Percentiles rank a stretch among this genome's conserved stretches.
Evolutionary conservation across 2,888 invertebrate species (phyloP).

Genomic region (Thecocarcelia acutangulata): DNA sequence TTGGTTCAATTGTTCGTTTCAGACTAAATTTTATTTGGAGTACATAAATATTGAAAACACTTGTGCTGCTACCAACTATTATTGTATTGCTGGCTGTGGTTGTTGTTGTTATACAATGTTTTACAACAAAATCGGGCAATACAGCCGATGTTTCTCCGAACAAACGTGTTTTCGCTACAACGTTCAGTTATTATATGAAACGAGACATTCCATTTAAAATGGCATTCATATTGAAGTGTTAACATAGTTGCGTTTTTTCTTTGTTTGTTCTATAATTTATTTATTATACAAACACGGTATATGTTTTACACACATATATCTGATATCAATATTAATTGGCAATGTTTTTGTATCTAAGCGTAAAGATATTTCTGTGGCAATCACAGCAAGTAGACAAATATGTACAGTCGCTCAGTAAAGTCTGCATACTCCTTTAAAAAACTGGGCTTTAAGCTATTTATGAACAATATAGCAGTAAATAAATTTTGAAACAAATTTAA

Average conservation of each 20-base stretch:
- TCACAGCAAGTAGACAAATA: no score
- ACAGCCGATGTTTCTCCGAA: slow-evolving; percentile 47
- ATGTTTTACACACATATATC: no score
- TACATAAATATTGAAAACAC: slow-evolving; percentile 57
- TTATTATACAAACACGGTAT: no score
- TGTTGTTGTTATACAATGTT: slow-evolving; percentile 4
- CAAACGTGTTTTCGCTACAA: slow-evolving; percentile 65
- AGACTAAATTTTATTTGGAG: slow-evolving; percentile 23
- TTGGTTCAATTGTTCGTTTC: slow-evolving; percentile 60
- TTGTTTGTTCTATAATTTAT: no score
- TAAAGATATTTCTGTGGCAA: no score
- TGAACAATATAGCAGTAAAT: no score
- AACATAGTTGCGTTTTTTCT: slow-evolving; percentile 31
- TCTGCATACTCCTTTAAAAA: no score
- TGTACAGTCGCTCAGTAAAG: no score
- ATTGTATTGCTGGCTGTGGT: slow-evolving; percentile 25
- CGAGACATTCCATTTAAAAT: slow-evolving; percentile 41
- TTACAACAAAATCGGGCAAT: slow-evolving; percentile 23
- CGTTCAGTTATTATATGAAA: slow-evolving; percentile 67
- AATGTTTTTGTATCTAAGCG: no score
- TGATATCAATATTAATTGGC: no score
- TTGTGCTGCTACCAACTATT: slow-evolving; percentile 53
- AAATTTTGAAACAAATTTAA: no score
- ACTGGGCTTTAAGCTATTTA: no score
- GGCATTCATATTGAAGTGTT: slow-evolving; percentile 3